A percentile compares a stretch with the other conserved stretches of the same genome.
phyloP scores from a whole-genome alignment of 1,140 invertebrate genomes.

The Drosophila melanica region DNA sequence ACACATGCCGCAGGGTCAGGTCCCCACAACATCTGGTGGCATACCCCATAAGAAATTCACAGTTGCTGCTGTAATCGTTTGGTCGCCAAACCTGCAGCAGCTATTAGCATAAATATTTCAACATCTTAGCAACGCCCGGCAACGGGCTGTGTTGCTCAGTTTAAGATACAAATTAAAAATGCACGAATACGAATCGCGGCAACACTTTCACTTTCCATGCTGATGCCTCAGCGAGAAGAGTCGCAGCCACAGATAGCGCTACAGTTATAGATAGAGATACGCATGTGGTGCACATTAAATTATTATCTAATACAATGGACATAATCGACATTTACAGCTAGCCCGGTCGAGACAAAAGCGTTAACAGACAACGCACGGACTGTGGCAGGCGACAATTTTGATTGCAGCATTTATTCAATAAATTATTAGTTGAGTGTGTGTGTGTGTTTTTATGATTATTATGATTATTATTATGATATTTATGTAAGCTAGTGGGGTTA shows the following conservation, averaged over 20 bases:
- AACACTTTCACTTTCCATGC: conserved; percentile 74
- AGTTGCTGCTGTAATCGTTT: conserved; percentile 66
- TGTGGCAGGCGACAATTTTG: conserved; percentile 42
- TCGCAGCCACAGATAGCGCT: conserved; percentile 10
- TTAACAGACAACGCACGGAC: conserved; percentile 28
- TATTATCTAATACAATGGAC: conserved; percentile 71
- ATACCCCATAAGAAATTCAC: conserved; percentile 19
- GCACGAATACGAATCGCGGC: conserved; percentile 59
- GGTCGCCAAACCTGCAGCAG: conserved; percentile 45
- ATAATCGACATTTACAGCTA: conserved; percentile 55
- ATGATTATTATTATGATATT: too few species aligned
- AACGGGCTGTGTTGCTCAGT: conserved; percentile 26
- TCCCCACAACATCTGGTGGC: not conserved
- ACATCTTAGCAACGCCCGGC: conserved; percentile 59
- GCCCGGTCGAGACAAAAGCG: conserved; percentile 49
- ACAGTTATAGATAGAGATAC: conserved; percentile 15
- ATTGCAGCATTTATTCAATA: conserved; percentile 74
- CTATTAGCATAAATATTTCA: conserved; percentile 71
- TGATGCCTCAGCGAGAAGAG: conserved; percentile 36
- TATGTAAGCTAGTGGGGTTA: conserved; percentile 63
- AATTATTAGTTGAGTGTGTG: conserved; percentile 57
- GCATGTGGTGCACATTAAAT: conserved; percentile 52
- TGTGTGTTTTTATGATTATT: conserved; percentile 34
- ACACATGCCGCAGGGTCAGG: not conserved
- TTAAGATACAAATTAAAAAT: conserved; percentile 74